Evolutionary conservation across 92 coral and sea anemone species (phyloP), one percentile per base, ranked within the genome.

Genomic region (Siderastrea radians): DNA sequence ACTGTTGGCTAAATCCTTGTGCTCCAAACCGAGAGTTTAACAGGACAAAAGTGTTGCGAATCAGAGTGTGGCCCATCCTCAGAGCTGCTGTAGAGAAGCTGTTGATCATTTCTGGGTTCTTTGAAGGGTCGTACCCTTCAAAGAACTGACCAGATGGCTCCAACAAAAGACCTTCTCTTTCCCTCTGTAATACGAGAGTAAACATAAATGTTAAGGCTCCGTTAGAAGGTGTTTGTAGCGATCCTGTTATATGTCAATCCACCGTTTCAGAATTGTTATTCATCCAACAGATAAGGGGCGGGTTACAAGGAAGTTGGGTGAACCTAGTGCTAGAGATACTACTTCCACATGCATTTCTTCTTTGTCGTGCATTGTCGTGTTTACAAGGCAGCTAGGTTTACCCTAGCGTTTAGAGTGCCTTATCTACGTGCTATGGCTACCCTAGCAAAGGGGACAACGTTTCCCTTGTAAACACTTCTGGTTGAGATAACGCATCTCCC

Each of bases 21-120:
- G 2, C 43, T 19, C 17, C 5, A 26, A 12, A 43, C 2, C 38
- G 7, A 5, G 49, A 8, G 62, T 53, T 49, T 17, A 2, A 60
- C 12, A 68, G 49, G 12, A 44, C 1, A 63, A 96, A 94, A 3
- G 93, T 71, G 2, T 92, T 86, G 49, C 99, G 86, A 10, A 96
- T 96, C 72, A 88, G 80, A 52, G 96, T 93, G 83, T 96, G 99
- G 8, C 99, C 96, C 54, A 92, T 92, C 12, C 99, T 90, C 50
- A 93, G 88, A 11, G 98, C 99, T 7, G 98, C 96, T 16, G 99
- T 83, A 14, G 99, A 90, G 75, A 96, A 93, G 49, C 74, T 88
- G 72, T 96, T 96, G 46, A 86, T 68, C 5, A 95, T 72, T 1
- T 91, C 86, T 12, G 99, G 89, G 16, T 92, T 88, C 43, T 83